A percentile compares a stretch with the other conserved stretches of the same genome.
Evolutionary conservation across 2,797 vertebrate species (phyloP).

Genomic region (Phataginus tetradactyla): DNA sequence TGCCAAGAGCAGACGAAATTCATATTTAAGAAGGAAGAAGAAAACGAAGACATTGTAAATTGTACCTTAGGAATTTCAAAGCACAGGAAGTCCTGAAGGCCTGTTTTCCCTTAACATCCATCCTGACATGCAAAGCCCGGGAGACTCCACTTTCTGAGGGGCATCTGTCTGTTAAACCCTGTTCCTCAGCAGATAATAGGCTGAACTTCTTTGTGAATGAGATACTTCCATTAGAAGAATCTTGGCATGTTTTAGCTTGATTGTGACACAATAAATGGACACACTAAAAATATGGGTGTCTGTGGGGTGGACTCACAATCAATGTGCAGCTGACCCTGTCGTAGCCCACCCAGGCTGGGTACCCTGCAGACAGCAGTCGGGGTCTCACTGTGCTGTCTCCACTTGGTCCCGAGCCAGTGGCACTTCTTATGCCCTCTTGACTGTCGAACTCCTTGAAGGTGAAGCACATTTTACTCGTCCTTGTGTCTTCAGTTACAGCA

Average conservation of each 20-base stretch:
- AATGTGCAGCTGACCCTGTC: not conserved
- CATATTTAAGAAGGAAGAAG: not conserved
- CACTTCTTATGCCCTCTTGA: not conserved
- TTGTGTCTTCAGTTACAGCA: not conserved
- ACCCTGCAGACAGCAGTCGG: not conserved
- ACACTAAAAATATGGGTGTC: not conserved
- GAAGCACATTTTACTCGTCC: accelerated
- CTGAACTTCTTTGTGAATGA: not conserved
- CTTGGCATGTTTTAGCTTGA: not conserved
- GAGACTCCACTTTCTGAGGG: not conserved
- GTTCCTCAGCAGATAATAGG: too few species aligned
- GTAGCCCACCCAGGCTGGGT: too few species aligned
- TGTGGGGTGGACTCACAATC: too few species aligned
- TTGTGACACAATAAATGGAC: not conserved
- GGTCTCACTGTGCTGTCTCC: not conserved
- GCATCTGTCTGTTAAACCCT: not conserved
- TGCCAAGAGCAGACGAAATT: not conserved
- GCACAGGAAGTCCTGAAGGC: accelerated
- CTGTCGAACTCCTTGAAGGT: not conserved
- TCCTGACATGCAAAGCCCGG: not conserved
- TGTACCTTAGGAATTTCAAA: not conserved
- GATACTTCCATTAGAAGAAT: not conserved
- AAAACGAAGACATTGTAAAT: not conserved
- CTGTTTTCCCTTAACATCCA: not conserved
- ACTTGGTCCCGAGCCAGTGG: too few species aligned